phyloP scores from a whole-genome alignment of 2,113 vertebrate genomes.

The Serinus canaria region DNA sequence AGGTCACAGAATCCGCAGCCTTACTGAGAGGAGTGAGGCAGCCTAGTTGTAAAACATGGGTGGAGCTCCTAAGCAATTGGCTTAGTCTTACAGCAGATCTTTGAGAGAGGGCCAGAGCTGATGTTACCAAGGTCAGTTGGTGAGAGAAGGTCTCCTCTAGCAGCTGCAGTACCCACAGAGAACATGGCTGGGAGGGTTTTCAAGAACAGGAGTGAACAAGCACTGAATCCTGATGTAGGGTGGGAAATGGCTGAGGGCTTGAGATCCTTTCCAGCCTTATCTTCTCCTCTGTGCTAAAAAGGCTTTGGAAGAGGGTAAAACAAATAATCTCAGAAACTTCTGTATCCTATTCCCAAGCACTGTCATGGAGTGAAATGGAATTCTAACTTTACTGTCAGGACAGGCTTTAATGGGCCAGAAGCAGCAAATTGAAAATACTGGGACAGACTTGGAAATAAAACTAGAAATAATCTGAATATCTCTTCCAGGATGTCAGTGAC shows the following conservation, averaged over 20 bases:
- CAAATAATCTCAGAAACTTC: neutral
- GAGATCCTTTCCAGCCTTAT: neutral
- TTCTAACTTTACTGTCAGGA: neutral
- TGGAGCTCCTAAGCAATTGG: neutral
- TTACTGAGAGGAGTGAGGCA: neutral
- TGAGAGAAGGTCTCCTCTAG: neutral
- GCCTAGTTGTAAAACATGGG: neutral
- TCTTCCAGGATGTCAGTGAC: slow-evolving; percentile 92
- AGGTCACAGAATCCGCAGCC: neutral
- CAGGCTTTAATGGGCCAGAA: neutral
- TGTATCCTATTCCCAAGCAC: neutral
- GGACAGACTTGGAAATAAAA: neutral
- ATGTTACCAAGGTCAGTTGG: rapidly evolving
- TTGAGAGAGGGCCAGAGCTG: neutral
- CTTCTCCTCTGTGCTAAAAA: neutral
- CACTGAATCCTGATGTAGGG: neutral
- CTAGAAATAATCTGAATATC: neutral
- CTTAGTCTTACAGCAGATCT: neutral
- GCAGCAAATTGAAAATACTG: neutral
- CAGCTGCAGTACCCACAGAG: neutral
- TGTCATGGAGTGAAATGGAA: neutral
- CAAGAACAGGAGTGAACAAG: neutral
- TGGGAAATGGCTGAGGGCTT: neutral
- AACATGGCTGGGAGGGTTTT: rapidly evolving
- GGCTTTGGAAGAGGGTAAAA: neutral